Evolutionary conservation across 53 echinoderm and acorn worm species (phyloP), one percentile per base, ranked within the genome.

Genomic region (Arbacia lixula): DNA sequence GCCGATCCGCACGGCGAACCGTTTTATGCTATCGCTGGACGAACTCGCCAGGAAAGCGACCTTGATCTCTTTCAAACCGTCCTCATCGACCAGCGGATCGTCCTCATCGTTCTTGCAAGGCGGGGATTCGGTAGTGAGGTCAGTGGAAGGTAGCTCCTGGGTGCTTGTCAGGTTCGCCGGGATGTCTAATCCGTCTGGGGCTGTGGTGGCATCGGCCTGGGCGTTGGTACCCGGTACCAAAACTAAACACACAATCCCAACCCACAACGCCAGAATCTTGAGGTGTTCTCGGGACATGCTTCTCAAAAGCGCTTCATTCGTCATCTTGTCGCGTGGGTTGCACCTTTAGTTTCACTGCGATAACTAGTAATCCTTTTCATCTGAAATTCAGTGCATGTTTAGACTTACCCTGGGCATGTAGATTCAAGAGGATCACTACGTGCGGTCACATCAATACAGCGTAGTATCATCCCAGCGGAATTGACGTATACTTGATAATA

Each of bases 1-100:
- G 17, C 96, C 93, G 20, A 90, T 90, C 37, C 75, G 56, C 57
- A 72, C 83, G 11, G 90, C 93, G 29, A 88, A 51, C 5, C 91
- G 89, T 38, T 72, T 24, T 3, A 85, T 30, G 32, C 68, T 72
- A 22, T 19, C 40, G 1, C 31, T 58, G 1, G 91, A 29, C 11
- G 62, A 33, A 4, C 60, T 75, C 1, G 75, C 86, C 16, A 86
- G 31, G 36, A 62, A 86, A 10, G 75, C 86, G 30, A 86, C 33
- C 34, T 86, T 60, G 42, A 86, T 60, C 16, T 62, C 51, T n/a
- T 41, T 71, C 60, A 57, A 24, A 0, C 36, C 50, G 50, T 46
- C 82, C 64, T 46, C 52, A 50, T 41, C 82, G 4, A 57, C 43
- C 24, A 32, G 32, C 27, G 17, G 6, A 21, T 24, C n/a, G 17